A percentile compares a stretch with the other conserved stretches of the same genome.
These are phyloP conservation scores for Bombus haemorrhoidalis DNA, from an alignment of 1,140 invertebrate genomes.

Conservation along the genomic window DNA sequence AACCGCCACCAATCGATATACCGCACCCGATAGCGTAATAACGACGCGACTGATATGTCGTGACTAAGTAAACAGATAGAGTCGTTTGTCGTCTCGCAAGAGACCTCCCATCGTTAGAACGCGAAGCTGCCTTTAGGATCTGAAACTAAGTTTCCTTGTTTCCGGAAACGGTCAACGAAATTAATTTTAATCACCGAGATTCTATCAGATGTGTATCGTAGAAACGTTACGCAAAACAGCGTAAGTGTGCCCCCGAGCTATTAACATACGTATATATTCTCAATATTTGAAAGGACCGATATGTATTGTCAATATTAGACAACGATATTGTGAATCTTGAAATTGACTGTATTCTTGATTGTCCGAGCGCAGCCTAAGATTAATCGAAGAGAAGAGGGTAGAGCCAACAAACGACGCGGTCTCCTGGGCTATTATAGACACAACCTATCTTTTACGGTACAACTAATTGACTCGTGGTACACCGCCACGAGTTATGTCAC, in stretches of 20 bases:
- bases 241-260: no score
- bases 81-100: constrained; percentile 12
- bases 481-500: constrained; percentile 66
- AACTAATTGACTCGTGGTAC: constrained; percentile 68
- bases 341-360: no score
- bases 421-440: constrained; percentile 51
- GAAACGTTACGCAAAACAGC: no score
- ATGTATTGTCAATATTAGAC: no score
- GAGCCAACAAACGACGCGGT: constrained; percentile 14
- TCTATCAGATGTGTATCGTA: no score
- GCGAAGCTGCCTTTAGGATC: no score
- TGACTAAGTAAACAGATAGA: constrained; percentile 10
- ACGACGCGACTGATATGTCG: background rate
- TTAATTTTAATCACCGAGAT: no score
- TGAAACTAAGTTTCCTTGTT: no score
- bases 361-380: constrained; percentile 17
- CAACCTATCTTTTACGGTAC: constrained; percentile 54
- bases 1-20: constrained; percentile 18
- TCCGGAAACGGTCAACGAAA: no score
- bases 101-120: background rate
- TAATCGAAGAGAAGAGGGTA: constrained; percentile 55
- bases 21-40: background rate
- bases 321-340: no score
- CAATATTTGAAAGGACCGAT: no score
- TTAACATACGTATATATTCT: no score